Base-by-base conservation (phyloP, 2,797 vertebrate genomes). In the Bradypodion pumilum region DNA sequence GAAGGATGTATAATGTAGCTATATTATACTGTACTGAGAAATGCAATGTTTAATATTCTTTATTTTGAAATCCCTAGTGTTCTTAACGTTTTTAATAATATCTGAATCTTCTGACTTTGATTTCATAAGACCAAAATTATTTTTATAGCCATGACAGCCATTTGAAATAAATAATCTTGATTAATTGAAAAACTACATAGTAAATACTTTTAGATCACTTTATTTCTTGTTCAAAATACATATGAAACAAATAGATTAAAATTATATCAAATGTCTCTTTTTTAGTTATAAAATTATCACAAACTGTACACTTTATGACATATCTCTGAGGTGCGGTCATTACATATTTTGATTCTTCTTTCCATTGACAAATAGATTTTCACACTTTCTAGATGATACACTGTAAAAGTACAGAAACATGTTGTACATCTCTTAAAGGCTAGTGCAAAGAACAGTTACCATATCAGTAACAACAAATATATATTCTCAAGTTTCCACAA, bases 211-310 rank as follows among this genome's bases (percentile, higher is more conserved):
- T 91, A 92, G 91, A 90, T 91, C 87, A 94, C 95, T 96, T 96
- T 96, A 96, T 96, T 96, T 95, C 91, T 95, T 94, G 88, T 95
- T 97, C 97, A 98, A 98, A 98, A 98, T 98, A 98, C 98, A 98
- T 98, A 98, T 94, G 97, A 98, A 98, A 98, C 97, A 95, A 94
- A 95, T 93, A 94, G 93, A 94, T 92, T 96, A 97, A 97, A 98
- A 97, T 95, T 96, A 97, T 94, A 96, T 97, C 94, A 97, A 98
- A 97, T 97, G 84, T 96, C 95, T 91, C 96, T 96, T 95, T 95
- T 94, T 96, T 94, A 96, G 93, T 93, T 97, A 98, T 96, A 99
- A 99, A 99, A 98, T 97, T 98, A 98, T 98, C 97, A 98, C 97
- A 98, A 98, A 98, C 97, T 98, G 97, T 98, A 98, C 96, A 98